Evolutionary conservation across 2,797 vertebrate species (phyloP).

Genomic region (Parambassis ranga): DNA sequence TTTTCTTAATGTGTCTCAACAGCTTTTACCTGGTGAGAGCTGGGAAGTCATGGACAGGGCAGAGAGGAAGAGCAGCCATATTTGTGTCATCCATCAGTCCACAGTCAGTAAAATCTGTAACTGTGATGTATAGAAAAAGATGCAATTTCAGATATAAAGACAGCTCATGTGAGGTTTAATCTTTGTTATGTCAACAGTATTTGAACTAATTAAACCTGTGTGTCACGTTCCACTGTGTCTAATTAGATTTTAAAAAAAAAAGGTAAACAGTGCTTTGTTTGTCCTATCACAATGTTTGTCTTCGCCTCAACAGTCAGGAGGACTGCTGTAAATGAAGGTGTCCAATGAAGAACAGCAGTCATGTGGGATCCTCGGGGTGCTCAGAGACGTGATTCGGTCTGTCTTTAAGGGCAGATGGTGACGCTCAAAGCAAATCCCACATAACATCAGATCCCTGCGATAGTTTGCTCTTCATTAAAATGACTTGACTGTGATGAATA

Average conservation of each 20-base stretch:
- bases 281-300: background rate
- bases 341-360: conserved; percentile 14
- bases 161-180: background rate
- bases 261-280: background rate
- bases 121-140: background rate
- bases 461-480: conserved; percentile 21
- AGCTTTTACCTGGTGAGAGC: conserved; percentile 27
- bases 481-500: background rate
- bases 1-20: conserved; percentile 6
- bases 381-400: conserved; percentile 10
- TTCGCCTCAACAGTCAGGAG: background rate
- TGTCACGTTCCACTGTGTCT: background rate
- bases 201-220: background rate
- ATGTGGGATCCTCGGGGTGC: conserved; percentile 17
- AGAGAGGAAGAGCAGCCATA: conserved; percentile 16
- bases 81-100: conserved; percentile 15
- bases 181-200: no score
- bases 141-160: background rate
- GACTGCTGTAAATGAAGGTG: background rate
- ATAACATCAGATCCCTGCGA: background rate
- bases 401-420: conserved; percentile 17
- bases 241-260: background rate
- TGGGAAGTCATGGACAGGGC: conserved; percentile 39
- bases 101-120: conserved; percentile 3
- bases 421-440: background rate